Conservation (phyloP, 2,797 vertebrate species). For the Natrix natrix region DNA sequence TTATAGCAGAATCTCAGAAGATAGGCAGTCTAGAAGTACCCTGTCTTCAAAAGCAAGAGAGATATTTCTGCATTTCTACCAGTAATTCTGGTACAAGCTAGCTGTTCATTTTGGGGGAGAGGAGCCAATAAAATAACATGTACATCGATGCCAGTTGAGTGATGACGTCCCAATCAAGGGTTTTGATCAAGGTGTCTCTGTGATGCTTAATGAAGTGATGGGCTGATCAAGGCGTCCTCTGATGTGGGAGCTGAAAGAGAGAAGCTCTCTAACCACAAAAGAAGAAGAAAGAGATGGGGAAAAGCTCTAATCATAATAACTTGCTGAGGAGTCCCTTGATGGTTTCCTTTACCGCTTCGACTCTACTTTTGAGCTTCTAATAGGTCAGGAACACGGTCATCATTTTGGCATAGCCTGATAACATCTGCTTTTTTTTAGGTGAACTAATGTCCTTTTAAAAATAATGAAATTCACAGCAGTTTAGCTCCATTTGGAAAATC, state of each 20-base stretch:
- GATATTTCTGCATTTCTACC: neutral
- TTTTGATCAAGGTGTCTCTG: constrained; percentile 57
- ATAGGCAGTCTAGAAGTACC: neutral
- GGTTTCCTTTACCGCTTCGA: neutral
- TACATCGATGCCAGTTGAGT: constrained; percentile 35
- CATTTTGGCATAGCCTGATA: neutral
- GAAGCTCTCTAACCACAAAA: constrained; percentile 28
- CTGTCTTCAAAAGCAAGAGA: neutral
- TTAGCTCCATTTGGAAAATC: no score
- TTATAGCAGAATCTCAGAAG: neutral
- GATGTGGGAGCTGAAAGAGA: constrained; percentile 42
- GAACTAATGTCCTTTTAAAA: neutral
- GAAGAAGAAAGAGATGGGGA: constrained; percentile 14
- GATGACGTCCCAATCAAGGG: constrained; percentile 19
- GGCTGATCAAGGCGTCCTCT: constrained; percentile 61
- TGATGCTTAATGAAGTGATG: constrained; percentile 42
- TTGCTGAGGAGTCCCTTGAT: constrained; percentile 1
- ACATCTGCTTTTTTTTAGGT: neutral
- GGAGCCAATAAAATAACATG: neutral
- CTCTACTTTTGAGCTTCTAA: constrained; percentile 22
- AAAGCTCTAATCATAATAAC: constrained; percentile 10
- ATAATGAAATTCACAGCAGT: no score
- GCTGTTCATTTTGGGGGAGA: neutral
- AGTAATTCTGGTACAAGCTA: neutral
- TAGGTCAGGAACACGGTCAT: neutral